Percentiles rank a stretch among this genome's conserved stretches.
Conservation (phyloP, 2,113 vertebrate species). For the Myrmecophaga tridactyla region DNA sequence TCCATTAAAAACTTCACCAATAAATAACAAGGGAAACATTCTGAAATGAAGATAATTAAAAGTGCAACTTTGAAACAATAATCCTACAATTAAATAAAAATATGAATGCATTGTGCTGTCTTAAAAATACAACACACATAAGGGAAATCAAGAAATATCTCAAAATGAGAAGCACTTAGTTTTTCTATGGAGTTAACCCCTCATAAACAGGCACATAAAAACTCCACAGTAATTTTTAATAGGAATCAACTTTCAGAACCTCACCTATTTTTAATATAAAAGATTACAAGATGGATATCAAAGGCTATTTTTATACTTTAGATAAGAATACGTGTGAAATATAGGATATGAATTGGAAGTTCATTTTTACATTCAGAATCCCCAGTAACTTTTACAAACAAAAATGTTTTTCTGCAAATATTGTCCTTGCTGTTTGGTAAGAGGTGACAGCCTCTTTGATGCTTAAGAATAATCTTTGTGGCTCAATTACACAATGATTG, state of each 20-base stretch:
- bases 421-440: not conserved
- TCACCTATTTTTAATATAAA: not conserved
- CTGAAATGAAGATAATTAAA: not conserved
- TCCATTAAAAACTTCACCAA: not conserved
- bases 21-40: not conserved
- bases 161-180: not conserved
- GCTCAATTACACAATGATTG: not conserved
- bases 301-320: not conserved
- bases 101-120: not conserved
- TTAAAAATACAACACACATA: not conserved
- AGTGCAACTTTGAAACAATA: not conserved
- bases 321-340: not conserved
- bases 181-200: not conserved
- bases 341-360: not conserved
- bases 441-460: constrained; percentile 28
- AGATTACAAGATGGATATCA: not conserved
- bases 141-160: not conserved
- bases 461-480: constrained; percentile 46
- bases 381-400: not conserved
- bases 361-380: not conserved
- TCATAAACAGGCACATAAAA: not conserved
- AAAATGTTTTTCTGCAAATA: not conserved
- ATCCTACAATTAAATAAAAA: not conserved
- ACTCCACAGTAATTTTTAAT: not conserved
- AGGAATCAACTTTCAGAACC: not conserved